Conservation (phyloP, 1,140 invertebrate genomes). For the Megalopta genalis region DNA sequence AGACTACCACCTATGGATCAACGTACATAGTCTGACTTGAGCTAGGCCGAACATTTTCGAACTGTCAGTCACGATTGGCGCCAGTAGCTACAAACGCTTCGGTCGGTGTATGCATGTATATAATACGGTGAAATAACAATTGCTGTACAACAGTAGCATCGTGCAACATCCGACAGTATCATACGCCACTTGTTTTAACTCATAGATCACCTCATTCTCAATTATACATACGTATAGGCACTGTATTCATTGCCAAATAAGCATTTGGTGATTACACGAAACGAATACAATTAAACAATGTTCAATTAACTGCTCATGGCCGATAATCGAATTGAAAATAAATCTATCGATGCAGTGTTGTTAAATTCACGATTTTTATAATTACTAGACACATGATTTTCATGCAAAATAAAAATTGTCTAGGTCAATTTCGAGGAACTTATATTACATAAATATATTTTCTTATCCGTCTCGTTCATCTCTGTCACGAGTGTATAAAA, state of each 20-base stretch:
- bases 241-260: slow-evolving; percentile 49
- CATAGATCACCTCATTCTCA: slow-evolving; percentile 23
- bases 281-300: not conserved
- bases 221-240: slow-evolving; percentile 45
- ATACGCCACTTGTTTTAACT: not conserved
- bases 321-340: not conserved
- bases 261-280: slow-evolving; percentile 1
- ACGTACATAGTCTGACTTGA: slow-evolving; percentile 43
- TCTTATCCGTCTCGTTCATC: no score
- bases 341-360: no score
- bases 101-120: slow-evolving; percentile 12
- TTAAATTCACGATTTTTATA: no score
- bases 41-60: slow-evolving; percentile 62
- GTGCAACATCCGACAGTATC: not conserved
- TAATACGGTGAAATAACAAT: slow-evolving; percentile 29
- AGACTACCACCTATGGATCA: slow-evolving; percentile 8
- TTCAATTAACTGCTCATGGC: not conserved
- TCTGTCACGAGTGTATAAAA: no score
- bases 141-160: slow-evolving; percentile 13
- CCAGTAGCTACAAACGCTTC: not conserved
- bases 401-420: no score
- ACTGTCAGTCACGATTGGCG: slow-evolving; percentile 52
- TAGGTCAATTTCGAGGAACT: no score
- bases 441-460: no score
- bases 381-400: no score